Conservation (phyloP, 2,113 vertebrate species). For the Actenoides hombroni region DNA sequence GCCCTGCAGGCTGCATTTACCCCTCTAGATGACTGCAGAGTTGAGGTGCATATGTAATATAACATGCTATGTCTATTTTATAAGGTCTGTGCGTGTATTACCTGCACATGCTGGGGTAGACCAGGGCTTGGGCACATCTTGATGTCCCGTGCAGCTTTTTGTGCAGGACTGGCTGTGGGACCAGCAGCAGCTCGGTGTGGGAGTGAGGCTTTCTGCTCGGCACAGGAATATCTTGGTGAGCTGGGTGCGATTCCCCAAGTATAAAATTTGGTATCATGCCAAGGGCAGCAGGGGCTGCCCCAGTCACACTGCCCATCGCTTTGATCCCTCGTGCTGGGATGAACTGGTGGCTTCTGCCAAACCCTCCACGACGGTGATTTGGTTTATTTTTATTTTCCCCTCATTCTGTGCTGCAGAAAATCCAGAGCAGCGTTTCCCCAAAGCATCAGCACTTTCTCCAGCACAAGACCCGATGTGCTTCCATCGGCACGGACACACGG, state of each 20-base stretch:
- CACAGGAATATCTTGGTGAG: not conserved
- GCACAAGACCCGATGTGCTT: not conserved
- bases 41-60: rapidly evolving
- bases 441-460: not conserved
- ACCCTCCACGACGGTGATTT: not conserved
- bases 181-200: not conserved
- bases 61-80: not conserved
- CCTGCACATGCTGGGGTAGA: rapidly evolving
- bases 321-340: not conserved
- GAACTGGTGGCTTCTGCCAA: not conserved
- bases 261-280: not conserved
- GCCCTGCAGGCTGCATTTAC: not conserved
- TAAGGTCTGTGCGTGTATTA: not conserved
- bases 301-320: not conserved
- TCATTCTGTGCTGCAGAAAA: not conserved
- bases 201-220: not conserved
- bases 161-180: not conserved
- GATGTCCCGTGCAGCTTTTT: not conserved
- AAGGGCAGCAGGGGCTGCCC: not conserved
- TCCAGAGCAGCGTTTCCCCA: not conserved
- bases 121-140: not conserved
- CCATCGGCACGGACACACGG: not conserved
- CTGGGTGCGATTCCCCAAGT: not conserved
- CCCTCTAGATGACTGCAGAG: not conserved
- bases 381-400: not conserved